Evolutionary conservation across 2,113 vertebrate species (phyloP), one percentile per base, ranked within the genome.

Genomic region (Seriola aureovittata): DNA sequence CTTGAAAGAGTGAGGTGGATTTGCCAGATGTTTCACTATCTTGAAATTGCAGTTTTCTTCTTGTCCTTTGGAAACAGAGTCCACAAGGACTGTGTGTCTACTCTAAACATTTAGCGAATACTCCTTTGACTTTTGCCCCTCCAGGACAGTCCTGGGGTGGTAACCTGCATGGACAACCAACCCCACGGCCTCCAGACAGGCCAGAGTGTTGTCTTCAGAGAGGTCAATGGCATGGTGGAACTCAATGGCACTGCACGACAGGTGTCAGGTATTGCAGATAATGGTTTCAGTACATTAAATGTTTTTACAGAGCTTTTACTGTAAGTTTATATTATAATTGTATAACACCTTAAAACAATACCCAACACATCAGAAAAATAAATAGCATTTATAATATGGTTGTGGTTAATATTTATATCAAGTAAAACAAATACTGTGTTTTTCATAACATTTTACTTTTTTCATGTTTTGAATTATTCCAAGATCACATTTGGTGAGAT

Each of bases 81-180:
- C 38, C 29, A 29, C 4, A 48, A 58, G 29, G 12, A 9, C 17
- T 7, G 11, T 8, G 7, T 40, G 16, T 40, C 8, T 44, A 29
- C 23, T 58, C 3, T 8, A 48, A 55, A 62, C 1, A 38, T 42
- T 70, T 68, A 9, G n/a, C 21, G 16, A n/a, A 38, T 21, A 1
- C 14, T 2, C 25, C 70, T 64, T 65, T 58, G 3, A 21, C 21
- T 12, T 62, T 71, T 66, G 11, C 55, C 38, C 40, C 36, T 86
- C 55, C 58, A 96, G 95, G 93, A 91, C 44, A 96, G 95, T 91
- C 97, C 96, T 86, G 98, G 97, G 29, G 95, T 99, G 72, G 96
- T 99, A 52, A 97, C 96, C 46, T 99, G 98, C 87, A 96, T 99
- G 96, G 98, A 99, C 93, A 97, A 96, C 92, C 96, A 93, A 76